Conservation (phyloP, 64 coral and sea anemone species). For the Dendronephthya gigantea region DNA sequence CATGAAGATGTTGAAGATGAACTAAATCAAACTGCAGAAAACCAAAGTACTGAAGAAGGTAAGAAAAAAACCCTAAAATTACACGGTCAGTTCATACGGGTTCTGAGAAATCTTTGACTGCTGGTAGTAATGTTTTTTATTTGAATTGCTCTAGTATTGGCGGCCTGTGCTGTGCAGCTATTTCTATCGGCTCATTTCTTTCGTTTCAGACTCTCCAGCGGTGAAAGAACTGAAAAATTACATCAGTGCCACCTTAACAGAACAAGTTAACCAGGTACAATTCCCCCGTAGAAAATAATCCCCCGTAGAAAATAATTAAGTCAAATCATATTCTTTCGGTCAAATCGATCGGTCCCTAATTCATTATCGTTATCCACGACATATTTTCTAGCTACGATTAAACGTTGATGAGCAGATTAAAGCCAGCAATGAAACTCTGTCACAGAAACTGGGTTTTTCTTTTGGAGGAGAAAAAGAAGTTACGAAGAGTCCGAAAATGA, state of each 20-base stretch:
- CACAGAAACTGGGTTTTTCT: conserved; percentile 2
- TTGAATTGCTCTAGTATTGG: too few species aligned
- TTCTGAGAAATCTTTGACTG: too few species aligned
- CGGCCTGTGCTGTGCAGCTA: too few species aligned
- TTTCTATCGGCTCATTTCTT: too few species aligned
- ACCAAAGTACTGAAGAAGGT: not conserved
- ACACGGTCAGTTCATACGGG: too few species aligned
- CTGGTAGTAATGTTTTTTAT: too few species aligned
- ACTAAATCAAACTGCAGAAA: not conserved
- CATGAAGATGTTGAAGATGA: not conserved
- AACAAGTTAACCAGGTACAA: conserved; percentile 99
- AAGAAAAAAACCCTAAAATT: not conserved
- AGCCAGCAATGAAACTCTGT: not conserved
- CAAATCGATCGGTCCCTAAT: too few species aligned
- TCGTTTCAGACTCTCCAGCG: conserved; percentile 65
- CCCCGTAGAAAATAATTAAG: too few species aligned
- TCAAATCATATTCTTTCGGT: too few species aligned
- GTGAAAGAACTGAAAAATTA: conserved; percentile 78
- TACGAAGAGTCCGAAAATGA: not conserved
- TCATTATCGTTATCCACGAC: too few species aligned
- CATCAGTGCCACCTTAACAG: conserved; percentile 59
- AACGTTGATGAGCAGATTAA: conserved; percentile 1
- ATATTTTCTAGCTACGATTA: conserved; percentile 3
- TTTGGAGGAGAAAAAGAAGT: not conserved
- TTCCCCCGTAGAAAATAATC: too few species aligned